phyloP scores from a whole-genome alignment of 2,113 vertebrate genomes.

The Lynx canadensis region DNA sequence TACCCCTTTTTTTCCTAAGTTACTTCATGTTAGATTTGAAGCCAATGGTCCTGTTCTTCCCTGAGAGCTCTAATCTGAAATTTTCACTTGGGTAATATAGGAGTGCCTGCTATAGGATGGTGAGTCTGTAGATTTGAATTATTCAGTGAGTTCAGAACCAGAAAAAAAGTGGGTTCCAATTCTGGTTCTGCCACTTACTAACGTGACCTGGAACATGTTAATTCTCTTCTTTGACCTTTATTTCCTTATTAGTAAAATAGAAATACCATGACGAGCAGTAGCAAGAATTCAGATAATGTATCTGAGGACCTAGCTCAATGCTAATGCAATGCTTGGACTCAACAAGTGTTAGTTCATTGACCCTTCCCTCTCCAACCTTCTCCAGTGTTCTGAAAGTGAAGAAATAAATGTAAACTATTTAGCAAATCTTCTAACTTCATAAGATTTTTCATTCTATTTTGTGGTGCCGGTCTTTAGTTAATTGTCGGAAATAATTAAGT shows the following conservation, averaged over 20 bases:
- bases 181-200: not conserved
- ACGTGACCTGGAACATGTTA: not conserved
- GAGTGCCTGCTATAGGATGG: not conserved
- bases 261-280: not conserved
- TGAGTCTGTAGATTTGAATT: not conserved
- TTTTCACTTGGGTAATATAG: not conserved
- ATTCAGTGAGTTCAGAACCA: not conserved
- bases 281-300: not conserved
- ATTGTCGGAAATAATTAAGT: slow-evolving; percentile 37
- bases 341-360: not conserved
- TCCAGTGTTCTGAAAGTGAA: not conserved
- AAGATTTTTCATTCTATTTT: slow-evolving; percentile 3
- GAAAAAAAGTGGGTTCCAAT: not conserved
- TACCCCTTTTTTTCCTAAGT: not conserved
- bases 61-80: not conserved
- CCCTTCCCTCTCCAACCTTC: not conserved
- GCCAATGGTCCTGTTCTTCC: not conserved
- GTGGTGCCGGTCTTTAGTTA: not conserved
- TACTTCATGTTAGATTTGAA: not conserved
- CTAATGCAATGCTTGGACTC: not conserved
- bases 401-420: not conserved
- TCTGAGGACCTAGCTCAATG: not conserved
- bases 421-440: not conserved
- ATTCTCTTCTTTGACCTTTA: not conserved
- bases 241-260: slow-evolving; percentile 27